Base-by-base conservation (phyloP, 2,797 vertebrate species). In the Acipenser ruthenus region DNA sequence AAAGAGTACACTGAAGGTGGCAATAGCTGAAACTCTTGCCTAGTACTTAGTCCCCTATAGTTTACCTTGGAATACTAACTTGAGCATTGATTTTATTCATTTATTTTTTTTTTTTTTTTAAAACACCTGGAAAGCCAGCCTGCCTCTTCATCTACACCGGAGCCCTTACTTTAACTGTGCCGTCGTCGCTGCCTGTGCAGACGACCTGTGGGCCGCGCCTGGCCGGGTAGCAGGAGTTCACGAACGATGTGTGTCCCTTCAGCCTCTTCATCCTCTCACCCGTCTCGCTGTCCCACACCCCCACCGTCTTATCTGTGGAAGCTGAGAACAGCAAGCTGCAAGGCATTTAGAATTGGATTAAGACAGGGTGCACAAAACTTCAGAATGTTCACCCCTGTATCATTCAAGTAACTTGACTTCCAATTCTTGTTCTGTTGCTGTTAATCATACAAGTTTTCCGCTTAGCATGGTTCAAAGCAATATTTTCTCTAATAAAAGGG, bases 181-280 rank as follows among this genome's bases (percentile, higher is more conserved):
- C 96, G 0, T 99, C 96, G 0, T 99, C 97, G 0, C 97, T 99
- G 79, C 96, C 97, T 0, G 96, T 99, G 71, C 97, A 99, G 68
- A 97, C 92, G 1, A 99, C 90, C 74, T 99, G 96, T n/a, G 97
- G 95, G 0, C 95, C 96, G 8, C 95, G 78, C 1, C 97, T 85
- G 0, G 97, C 97, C 0, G 97, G 97, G 71, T 98, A 98, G 73
- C 97, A 99, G 51, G 95, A 96, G 80, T 98, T 99, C 5, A 99
- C 96, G 0, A 99, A 99, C 1, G 95, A 98, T 3, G 95, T 98
- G 69, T 99, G 97, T 62, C 97, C 97, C 77, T 99, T 99, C 67
- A 99, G 87, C 1, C 96, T 91, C 75, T 99, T 99, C 60, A 99
- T 88, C 68, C 96, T 90, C 81, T 98, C 95, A 0, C 95, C 95